phyloP scores from a whole-genome alignment of 2,888 invertebrate species.

The Phania funesta region DNA sequence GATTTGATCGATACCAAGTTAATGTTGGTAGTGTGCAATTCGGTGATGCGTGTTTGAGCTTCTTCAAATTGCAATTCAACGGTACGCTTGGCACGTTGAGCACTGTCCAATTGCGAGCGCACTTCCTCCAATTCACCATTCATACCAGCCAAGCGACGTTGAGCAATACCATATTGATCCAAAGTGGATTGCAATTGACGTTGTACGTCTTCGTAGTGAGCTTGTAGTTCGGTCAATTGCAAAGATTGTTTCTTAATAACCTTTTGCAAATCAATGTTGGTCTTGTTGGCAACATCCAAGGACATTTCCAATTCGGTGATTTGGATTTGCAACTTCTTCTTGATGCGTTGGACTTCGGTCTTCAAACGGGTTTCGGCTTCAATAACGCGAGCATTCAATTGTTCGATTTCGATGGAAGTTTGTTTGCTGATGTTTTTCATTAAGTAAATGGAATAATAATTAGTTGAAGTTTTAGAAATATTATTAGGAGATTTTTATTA shows the following conservation, averaged over 20 bases:
- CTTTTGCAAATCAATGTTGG: conserved; percentile 98
- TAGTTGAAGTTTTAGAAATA: too few relatives aligned
- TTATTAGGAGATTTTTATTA: background rate
- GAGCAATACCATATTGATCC: conserved; percentile 94
- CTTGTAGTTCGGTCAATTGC: conserved; percentile 94
- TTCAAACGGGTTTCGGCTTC: conserved; percentile 98
- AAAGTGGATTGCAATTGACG: conserved; percentile 97
- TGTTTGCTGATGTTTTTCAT: conserved; percentile 88
- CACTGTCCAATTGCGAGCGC: conserved; percentile 94
- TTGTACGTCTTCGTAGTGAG: conserved; percentile 97
- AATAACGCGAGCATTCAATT: conserved; percentile 95
- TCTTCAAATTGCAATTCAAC: conserved; percentile 96
- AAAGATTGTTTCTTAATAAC: conserved; percentile 98
- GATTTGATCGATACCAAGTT: conserved; percentile 96
- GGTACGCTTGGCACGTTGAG: conserved; percentile 94
- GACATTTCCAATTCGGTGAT: conserved; percentile 98
- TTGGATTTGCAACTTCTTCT: conserved; percentile 99
- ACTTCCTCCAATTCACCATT: conserved; percentile 98
- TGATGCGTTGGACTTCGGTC: conserved; percentile 97
- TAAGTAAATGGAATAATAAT: background rate
- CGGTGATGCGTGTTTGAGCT: conserved; percentile 93
- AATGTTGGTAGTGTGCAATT: conserved; percentile 96
- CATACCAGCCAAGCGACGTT: conserved; percentile 93
- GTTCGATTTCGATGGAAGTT: conserved; percentile 98
- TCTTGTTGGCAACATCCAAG: conserved; percentile 98